phyloP scores from a whole-genome alignment of 2,797 vertebrate species.

The Macropus fuliginosus region DNA sequence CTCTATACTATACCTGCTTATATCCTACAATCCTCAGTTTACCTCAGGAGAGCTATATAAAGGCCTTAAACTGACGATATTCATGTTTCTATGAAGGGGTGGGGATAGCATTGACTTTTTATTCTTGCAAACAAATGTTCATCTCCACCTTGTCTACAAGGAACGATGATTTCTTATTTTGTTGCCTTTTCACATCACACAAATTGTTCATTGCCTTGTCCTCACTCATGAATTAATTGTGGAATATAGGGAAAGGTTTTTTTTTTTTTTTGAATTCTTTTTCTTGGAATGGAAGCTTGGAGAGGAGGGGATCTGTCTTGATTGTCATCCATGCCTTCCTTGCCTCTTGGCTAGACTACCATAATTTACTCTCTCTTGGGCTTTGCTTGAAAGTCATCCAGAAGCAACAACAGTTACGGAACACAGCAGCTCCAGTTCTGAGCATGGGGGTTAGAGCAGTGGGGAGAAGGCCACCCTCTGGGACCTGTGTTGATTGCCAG shows the following conservation, averaged over 20 bases:
- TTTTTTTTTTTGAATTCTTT: constrained; percentile 14
- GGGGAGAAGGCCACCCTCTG: constrained; percentile 8
- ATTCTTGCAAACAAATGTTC: background rate
- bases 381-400: constrained; percentile 72
- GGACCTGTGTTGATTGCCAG: constrained; percentile 26
- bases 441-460: background rate
- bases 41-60: background rate
- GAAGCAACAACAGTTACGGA: constrained; percentile 62
- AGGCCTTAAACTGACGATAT: background rate
- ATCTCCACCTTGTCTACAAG: background rate
- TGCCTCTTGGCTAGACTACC: constrained; percentile 63
- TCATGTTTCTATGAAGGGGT: background rate
- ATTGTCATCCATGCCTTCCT: constrained; percentile 56
- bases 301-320: constrained; percentile 64
- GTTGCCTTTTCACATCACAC: constrained; percentile 42
- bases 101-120: background rate
- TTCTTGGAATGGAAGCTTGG: constrained; percentile 66
- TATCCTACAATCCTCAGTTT: background rate
- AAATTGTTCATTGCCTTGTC: constrained; percentile 38
- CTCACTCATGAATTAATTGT: constrained; percentile 47
- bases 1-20: background rate
- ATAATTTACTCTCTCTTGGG: constrained; percentile 74
- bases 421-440: constrained; percentile 51
- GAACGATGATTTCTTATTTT: constrained; percentile 32
- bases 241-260: constrained; percentile 42